Conservation (phyloP, 1,140 invertebrate species). For the Thaumetopoea pityocampa region DNA sequence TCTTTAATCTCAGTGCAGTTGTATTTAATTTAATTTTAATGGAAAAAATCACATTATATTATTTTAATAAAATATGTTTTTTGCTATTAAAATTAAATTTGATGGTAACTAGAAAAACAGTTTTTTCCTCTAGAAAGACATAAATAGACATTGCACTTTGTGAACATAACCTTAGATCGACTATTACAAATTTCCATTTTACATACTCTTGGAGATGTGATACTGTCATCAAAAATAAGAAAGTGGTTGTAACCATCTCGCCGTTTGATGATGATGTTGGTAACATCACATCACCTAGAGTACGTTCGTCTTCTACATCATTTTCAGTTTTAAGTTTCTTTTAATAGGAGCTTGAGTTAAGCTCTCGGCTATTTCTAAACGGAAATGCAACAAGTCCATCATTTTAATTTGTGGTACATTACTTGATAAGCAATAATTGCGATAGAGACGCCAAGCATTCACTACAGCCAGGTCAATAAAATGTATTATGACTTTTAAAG, state of each 20-base stretch:
- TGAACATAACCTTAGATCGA: not conserved
- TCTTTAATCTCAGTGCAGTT: too few species aligned
- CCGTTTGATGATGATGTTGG: constrained; percentile 5
- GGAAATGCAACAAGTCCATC: constrained; percentile 21
- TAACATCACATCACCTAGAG: not conserved
- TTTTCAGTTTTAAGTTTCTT: not conserved
- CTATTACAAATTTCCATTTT: constrained; percentile 6
- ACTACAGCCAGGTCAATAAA: constrained; percentile 22
- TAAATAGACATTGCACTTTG: constrained; percentile 1
- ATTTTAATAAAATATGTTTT: not conserved
- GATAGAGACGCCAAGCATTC: constrained; percentile 23
- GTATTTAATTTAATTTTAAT: too few species aligned
- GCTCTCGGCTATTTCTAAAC: constrained; percentile 16
- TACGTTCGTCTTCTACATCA: not conserved
- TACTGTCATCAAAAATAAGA: constrained; percentile 6
- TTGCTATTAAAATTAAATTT: not conserved
- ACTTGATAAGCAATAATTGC: constrained; percentile 14
- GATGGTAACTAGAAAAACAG: not conserved
- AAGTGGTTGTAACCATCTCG: constrained; percentile 17
- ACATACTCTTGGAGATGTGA: constrained; percentile 16
- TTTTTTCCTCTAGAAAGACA: constrained; percentile 9
- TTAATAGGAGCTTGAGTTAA: constrained; percentile 3
- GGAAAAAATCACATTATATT: too few species aligned
- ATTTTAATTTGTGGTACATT: constrained; percentile 10
- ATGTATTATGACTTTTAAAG: constrained; percentile 25